phyloP scores from a whole-genome alignment of 2,113 vertebrate species.

The Antigone vipio region DNA sequence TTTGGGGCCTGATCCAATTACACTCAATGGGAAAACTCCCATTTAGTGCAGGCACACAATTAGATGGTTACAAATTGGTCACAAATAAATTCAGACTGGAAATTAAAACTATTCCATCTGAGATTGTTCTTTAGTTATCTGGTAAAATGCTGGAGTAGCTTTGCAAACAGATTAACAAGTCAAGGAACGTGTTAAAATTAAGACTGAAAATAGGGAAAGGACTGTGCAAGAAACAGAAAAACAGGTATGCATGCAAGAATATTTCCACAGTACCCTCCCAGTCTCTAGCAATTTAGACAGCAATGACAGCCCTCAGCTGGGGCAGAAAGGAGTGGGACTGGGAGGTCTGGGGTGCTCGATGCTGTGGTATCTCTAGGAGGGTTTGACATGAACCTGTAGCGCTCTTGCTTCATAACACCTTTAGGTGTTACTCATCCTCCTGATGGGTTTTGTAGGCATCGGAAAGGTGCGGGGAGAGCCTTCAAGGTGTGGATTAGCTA shows the following conservation, averaged over 20 bases:
- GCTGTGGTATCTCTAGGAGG: fast-evolving
- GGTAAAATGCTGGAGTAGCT: background rate
- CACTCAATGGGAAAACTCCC: constrained; percentile 47
- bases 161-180: constrained; percentile 6
- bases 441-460: background rate
- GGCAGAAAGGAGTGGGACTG: background rate
- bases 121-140: constrained; percentile 24
- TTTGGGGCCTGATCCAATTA: constrained; percentile 65
- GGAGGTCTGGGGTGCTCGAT: background rate
- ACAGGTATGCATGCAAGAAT: fast-evolving
- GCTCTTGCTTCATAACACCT: background rate
- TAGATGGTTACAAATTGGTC: constrained; percentile 57
- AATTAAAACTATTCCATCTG: constrained; percentile 55
- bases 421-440: background rate
- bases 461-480: background rate
- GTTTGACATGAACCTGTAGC: background rate
- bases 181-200: background rate
- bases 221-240: background rate
- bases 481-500: background rate
- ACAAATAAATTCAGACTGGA: constrained; percentile 66
- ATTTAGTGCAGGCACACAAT: constrained; percentile 42
- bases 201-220: background rate
- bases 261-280: background rate
- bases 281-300: background rate
- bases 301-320: background rate